These are phyloP conservation scores for Euborellia annulipes DNA, from an alignment of 1,140 invertebrate genomes.

Conservation along the genomic window DNA sequence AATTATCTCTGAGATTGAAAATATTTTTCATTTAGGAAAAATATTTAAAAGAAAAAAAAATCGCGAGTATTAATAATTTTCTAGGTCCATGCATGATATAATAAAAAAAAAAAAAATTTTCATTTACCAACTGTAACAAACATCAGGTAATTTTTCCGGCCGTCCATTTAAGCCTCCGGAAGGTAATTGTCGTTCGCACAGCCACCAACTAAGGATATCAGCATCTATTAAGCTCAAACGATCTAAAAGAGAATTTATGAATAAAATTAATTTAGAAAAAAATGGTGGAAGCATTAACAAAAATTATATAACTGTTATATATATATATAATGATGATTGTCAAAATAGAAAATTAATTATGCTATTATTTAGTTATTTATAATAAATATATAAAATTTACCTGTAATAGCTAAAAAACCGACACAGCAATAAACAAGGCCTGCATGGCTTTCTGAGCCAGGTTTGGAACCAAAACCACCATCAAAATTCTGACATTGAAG, in stretches of 20 bases:
- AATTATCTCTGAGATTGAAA: too few relatives aligned
- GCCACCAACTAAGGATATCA: slow-evolving; percentile 91
- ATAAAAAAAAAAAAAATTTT: not conserved
- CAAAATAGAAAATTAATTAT: slow-evolving; percentile 4
- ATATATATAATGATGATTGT: not conserved
- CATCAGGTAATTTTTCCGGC: slow-evolving; percentile 75
- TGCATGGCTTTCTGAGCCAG: slow-evolving; percentile 92
- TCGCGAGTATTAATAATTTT: not conserved
- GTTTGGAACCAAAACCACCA: slow-evolving; percentile 93
- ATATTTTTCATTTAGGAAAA: too few relatives aligned
- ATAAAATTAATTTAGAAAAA: slow-evolving; percentile 5
- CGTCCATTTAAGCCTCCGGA: slow-evolving; percentile 96
- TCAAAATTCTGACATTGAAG: slow-evolving; percentile 96
- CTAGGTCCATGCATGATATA: not conserved
- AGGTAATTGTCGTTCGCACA: slow-evolving; percentile 88
- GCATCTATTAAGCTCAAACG: slow-evolving; percentile 72
- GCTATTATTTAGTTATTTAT: slow-evolving; percentile 3
- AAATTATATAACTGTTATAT: not conserved
- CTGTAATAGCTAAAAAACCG: slow-evolving; percentile 76
- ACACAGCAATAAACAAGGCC: slow-evolving; percentile 93
- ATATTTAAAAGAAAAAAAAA: too few relatives aligned
- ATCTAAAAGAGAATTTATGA: slow-evolving; percentile 25
- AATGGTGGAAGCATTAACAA: too few relatives aligned
- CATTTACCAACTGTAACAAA: slow-evolving; percentile 68
- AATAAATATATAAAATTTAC: slow-evolving; percentile 22